Percentiles rank a stretch among this genome's conserved stretches.
Conservation (phyloP, 2,888 invertebrate species). For the Buathra laborator region DNA sequence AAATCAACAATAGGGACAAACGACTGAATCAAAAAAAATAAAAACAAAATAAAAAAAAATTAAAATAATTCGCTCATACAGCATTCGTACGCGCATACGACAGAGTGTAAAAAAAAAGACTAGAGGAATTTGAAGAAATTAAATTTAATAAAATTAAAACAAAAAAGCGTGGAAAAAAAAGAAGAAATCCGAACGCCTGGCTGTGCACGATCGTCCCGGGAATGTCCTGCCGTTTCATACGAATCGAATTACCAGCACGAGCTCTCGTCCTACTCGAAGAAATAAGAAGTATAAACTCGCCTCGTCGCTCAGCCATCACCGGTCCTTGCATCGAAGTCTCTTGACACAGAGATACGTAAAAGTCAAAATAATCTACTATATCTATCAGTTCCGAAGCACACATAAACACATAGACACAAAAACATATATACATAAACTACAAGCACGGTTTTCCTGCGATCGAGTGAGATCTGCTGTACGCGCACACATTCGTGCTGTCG, state of each 20-base stretch:
- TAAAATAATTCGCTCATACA: neutral
- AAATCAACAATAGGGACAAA: conserved; percentile 49
- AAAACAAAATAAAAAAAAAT: neutral
- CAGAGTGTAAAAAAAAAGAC: conserved; percentile 59
- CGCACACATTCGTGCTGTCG: conserved; percentile 46
- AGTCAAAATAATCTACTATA: conserved; percentile 18
- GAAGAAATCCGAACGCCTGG: conserved; percentile 63
- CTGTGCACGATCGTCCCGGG: conserved; percentile 78
- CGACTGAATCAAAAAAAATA: conserved; percentile 43
- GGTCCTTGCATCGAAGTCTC: conserved; percentile 76
- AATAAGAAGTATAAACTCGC: conserved; percentile 60
- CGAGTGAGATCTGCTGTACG: conserved; percentile 12
- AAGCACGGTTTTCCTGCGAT: conserved; percentile 38
- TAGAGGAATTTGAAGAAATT: conserved; percentile 58
- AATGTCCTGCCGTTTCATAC: conserved; percentile 78
- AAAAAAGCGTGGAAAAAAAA: conserved; percentile 32
- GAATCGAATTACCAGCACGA: conserved; percentile 73
- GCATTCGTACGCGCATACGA: conserved; percentile 31
- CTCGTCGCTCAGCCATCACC: conserved; percentile 71
- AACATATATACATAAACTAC: neutral
- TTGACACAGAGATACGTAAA: conserved; percentile 72
- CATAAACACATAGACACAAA: neutral
- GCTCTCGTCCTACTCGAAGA: conserved; percentile 67
- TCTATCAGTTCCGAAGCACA: conserved; percentile 32
- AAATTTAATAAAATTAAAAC: conserved; percentile 38